These are phyloP conservation scores for Varanus komodoensis DNA, from an alignment of 2,113 vertebrate genomes.

Conservation along the genomic window DNA sequence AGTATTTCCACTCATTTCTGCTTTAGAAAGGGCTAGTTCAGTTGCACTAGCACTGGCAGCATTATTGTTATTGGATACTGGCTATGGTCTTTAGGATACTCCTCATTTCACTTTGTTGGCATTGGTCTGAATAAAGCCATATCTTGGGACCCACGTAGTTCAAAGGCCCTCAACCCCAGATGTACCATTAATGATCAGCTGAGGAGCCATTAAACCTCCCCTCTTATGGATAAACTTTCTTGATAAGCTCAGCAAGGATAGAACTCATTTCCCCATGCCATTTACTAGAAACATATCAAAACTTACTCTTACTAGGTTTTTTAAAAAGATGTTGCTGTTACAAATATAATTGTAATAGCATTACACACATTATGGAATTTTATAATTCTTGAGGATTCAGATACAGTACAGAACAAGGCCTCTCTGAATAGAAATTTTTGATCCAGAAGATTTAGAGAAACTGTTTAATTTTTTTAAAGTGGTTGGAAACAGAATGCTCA, in stretches of 20 bases:
- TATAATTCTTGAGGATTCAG: neutral
- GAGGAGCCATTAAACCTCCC: no score
- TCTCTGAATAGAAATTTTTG: neutral
- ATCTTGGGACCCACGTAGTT: neutral
- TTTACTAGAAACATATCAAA: neutral
- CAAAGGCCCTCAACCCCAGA: neutral
- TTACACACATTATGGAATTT: no score
- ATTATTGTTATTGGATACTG: no score
- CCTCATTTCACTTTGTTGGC: neutral
- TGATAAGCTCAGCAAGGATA: neutral
- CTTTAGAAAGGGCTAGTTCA: no score
- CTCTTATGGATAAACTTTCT: neutral
- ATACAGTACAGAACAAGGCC: neutral
- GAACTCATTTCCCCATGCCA: neutral
- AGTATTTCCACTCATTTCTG: no score
- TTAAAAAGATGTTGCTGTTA: neutral
- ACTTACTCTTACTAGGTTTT: neutral
- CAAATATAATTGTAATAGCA: no score
- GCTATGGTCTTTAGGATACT: neutral
- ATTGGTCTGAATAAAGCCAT: neutral
- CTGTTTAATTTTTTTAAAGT: neutral
- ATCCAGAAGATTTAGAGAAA: neutral
- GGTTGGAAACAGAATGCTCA: neutral
- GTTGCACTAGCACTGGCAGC: no score
- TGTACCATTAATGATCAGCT: neutral